Evolutionary conservation across 2,113 vertebrate genomes (phyloP), one percentile per base, ranked within the genome.

Genomic region (Oncorhynchus nerka): DNA sequence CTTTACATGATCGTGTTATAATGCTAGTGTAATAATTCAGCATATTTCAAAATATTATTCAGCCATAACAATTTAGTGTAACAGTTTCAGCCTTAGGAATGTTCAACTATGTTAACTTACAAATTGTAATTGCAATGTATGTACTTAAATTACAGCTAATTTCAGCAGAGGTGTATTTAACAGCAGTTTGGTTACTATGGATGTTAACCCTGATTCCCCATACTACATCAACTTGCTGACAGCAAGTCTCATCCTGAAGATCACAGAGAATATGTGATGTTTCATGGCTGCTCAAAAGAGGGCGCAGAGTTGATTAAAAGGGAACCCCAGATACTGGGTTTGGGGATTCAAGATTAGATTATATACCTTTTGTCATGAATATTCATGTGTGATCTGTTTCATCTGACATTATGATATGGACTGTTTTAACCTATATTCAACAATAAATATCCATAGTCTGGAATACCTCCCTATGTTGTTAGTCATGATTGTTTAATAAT

Each of bases 271-370:
- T 45, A 45, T 45, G 39, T 45, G 39, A 45, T 45, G 39, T 45
- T 45, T 45, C 39, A 45, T 45, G 39, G 39, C 39, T 13, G 30
- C 16, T 20, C 20, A 6, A 68, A 68, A 68, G 4, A 45, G 3
- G 19, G 7, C 5, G 67, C 67, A 45, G 32, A 68, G 11, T 16
- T 26, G 3, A 68, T 68, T 19, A 68, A 68, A 0, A 32, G 7
- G 20, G 19, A 68, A 71, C 67, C 4, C 80, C 0, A 89, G 88
- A 15, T 93, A 95, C 85, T 95, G 94, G 94, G 89, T 94, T 62
- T 94, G 94, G 51, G 87, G 94, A 9, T 95, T 92, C 70, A 94
- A 94, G 91, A 93, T 94, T 61, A 55, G 86, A n/a, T 57, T 32
- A 49, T 8, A 4, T 51, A 51, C 11, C 15, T 51, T 51, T 51